These are phyloP conservation scores for Dufourea novaeangliae DNA, from an alignment of 1,140 invertebrate genomes.

Conservation along the genomic window DNA sequence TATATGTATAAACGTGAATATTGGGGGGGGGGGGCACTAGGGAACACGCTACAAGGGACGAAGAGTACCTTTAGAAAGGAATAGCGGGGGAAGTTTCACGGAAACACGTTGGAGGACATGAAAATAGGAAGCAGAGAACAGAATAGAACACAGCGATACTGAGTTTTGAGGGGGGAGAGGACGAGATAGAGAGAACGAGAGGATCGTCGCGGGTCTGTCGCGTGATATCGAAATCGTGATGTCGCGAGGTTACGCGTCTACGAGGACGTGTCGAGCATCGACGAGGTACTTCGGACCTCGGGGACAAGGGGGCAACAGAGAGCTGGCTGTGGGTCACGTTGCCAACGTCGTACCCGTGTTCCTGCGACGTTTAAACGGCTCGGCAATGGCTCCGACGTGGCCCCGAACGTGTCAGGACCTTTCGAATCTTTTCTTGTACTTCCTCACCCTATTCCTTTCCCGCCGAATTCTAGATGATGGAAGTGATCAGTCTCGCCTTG, in stretches of 20 bases:
- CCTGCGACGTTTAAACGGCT: conserved; percentile 58
- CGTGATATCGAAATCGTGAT: conserved; percentile 12
- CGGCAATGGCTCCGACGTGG: conserved; percentile 44
- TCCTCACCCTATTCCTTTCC: conserved; percentile 47
- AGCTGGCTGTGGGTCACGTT: conserved; percentile 52
- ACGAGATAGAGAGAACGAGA: conserved; percentile 26
- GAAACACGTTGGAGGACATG: conserved; percentile 19
- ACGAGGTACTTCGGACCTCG: conserved; percentile 69
- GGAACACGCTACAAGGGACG: not conserved
- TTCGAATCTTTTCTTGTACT: conserved; percentile 47
- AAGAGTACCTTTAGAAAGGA: not conserved
- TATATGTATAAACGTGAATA: not conserved
- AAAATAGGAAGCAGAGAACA: not conserved
- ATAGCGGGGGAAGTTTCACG: not conserved
- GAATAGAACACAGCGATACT: conserved; percentile 18
- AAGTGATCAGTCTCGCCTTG: conserved; percentile 93
- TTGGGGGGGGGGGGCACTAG: too few relatives aligned
- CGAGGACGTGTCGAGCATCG: conserved; percentile 57
- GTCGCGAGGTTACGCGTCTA: conserved; percentile 34
- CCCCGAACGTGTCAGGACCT: conserved; percentile 25
- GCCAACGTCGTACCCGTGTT: conserved; percentile 78
- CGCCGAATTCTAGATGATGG: conserved; percentile 86
- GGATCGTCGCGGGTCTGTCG: not conserved
- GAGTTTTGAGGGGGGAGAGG: too few relatives aligned
- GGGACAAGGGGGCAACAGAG: conserved; percentile 79